phyloP scores from a whole-genome alignment of 2,797 vertebrate species.

The Enteromius argenteus region DNA sequence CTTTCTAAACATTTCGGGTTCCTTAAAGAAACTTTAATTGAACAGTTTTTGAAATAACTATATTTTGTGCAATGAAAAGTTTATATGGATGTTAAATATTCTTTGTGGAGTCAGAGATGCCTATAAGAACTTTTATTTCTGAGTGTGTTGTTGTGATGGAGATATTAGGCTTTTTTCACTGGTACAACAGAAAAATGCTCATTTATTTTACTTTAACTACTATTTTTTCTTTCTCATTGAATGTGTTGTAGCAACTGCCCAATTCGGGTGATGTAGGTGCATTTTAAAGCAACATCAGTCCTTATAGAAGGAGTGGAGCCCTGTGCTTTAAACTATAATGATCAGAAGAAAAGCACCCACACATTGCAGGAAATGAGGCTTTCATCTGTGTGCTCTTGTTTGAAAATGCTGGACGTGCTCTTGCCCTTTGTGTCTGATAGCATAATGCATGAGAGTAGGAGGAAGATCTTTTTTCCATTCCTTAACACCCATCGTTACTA shows the following conservation, averaged over 20 bases:
- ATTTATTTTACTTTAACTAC: background rate
- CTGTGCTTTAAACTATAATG: background rate
- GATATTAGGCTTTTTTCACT: background rate
- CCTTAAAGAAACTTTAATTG: background rate
- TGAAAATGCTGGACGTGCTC: background rate
- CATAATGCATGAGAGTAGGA: slow-evolving; percentile 8
- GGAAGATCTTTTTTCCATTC: background rate
- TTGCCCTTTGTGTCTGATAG: slow-evolving; percentile 20
- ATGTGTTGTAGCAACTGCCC: background rate
- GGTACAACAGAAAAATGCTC: background rate
- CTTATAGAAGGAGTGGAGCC: background rate
- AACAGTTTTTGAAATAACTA: no score
- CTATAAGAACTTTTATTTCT: background rate
- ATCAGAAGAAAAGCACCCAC: background rate
- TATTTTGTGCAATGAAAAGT: background rate
- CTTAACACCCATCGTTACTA: slow-evolving; percentile 15
- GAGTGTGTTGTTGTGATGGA: background rate
- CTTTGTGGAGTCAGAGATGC: background rate
- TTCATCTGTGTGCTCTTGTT: slow-evolving; percentile 22
- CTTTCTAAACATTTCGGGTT: background rate
- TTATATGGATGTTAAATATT: background rate
- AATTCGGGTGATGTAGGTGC: background rate
- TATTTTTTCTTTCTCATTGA: background rate
- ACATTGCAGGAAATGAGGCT: background rate
- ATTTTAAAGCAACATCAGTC: background rate